A percentile compares a stretch with the other conserved stretches of the same genome.
These are phyloP conservation scores for Pseudomyrmex dendroicus DNA, from an alignment of 1,140 invertebrate species.

Conservation along the genomic window DNA sequence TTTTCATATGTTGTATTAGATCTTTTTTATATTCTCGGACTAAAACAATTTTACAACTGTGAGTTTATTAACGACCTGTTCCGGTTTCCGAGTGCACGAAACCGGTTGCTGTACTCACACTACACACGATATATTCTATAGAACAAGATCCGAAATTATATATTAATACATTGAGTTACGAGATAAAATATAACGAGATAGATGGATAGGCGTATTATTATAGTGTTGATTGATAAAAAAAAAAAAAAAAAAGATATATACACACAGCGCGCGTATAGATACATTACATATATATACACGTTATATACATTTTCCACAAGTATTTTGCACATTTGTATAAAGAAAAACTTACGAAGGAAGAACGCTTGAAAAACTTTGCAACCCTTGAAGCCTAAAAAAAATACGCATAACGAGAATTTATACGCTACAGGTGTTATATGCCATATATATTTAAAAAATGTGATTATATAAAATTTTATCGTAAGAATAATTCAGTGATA, in stretches of 20 bases:
- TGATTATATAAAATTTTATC: constrained; percentile 60
- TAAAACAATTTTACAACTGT: constrained; percentile 39
- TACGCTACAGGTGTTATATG: constrained; percentile 73
- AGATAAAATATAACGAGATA: constrained; percentile 76
- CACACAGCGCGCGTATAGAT: constrained; percentile 66
- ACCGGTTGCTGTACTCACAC: constrained; percentile 83
- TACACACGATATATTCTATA: constrained; percentile 78
- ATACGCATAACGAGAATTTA: constrained; percentile 70
- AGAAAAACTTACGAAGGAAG: constrained; percentile 66
- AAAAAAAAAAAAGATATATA: constrained; percentile 62
- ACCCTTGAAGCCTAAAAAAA: constrained; percentile 72
- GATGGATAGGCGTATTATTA: constrained; percentile 80
- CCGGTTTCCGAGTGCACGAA: constrained; percentile 73
- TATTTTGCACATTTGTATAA: constrained; percentile 85
- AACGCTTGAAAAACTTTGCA: constrained; percentile 69
- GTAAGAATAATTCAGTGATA: constrained; percentile 60
- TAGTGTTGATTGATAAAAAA: constrained; percentile 80
- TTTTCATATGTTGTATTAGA: no score
- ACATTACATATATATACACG: constrained; percentile 71
- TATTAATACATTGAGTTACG: constrained; percentile 81
- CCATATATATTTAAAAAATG: constrained; percentile 47
- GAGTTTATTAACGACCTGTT: constrained; percentile 82
- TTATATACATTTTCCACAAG: constrained; percentile 83
- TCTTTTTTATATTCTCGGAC: constrained; percentile 25
- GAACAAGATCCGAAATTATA: constrained; percentile 82